Percentiles rank a stretch among this genome's conserved stretches.
Evolutionary conservation across 2,888 invertebrate genomes (phyloP).

Genomic region (Agriopis leucophaearia): DNA sequence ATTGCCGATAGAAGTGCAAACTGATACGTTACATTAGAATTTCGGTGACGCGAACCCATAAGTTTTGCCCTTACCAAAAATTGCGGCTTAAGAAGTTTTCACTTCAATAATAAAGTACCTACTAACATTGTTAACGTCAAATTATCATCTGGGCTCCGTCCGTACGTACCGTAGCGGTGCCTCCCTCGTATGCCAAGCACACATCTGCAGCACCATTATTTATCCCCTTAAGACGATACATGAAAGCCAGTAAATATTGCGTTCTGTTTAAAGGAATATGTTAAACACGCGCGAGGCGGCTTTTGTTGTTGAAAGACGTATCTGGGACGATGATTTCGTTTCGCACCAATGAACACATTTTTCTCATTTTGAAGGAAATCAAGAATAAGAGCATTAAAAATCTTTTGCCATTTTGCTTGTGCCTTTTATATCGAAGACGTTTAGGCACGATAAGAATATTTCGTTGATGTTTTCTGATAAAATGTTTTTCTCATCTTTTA

Average conservation of each 20-base stretch:
- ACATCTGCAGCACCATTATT: constrained; percentile 74
- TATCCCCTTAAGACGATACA: constrained; percentile 74
- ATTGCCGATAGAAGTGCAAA: too few species aligned
- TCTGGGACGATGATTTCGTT: constrained; percentile 78
- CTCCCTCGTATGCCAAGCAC: constrained; percentile 63
- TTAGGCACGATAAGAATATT: constrained; percentile 64
- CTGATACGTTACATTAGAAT: too few species aligned
- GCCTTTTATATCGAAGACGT: constrained; percentile 61
- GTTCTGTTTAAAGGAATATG: constrained; percentile 77
- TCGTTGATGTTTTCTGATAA: constrained; percentile 68
- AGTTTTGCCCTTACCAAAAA: too few species aligned
- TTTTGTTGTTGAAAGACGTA: constrained; percentile 78
- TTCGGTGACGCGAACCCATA: too few species aligned
- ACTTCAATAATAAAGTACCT: background rate
- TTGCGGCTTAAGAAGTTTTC: too few species aligned
- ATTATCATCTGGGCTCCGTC: constrained; percentile 63
- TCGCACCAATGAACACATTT: constrained; percentile 79
- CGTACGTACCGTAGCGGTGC: constrained; percentile 54
- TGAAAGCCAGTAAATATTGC: constrained; percentile 71
- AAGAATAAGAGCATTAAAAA: constrained; percentile 75
- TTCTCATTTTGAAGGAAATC: constrained; percentile 74
- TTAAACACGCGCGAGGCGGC: constrained; percentile 73
- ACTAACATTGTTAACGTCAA: constrained; percentile 54
- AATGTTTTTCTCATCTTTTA: constrained; percentile 70
- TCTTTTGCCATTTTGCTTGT: constrained; percentile 66